phyloP scores from a whole-genome alignment of 2,888 invertebrate species.

The Enoplolaimus lenunculus region DNA sequence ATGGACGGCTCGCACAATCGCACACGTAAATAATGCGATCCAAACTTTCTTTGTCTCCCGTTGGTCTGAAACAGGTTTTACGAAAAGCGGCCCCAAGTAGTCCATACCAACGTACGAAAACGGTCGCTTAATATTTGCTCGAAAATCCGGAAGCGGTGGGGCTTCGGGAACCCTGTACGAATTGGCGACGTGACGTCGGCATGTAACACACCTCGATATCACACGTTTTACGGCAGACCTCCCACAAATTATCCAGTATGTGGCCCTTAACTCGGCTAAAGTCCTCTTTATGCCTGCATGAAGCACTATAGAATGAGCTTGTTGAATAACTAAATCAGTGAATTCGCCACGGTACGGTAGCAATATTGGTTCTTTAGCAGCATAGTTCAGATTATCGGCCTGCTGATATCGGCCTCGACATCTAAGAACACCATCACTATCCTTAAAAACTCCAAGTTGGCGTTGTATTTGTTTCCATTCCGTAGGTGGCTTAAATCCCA shows the following conservation, averaged over 20 bases:
- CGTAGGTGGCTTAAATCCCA: neutral
- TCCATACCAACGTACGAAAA: neutral
- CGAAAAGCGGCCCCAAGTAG: neutral
- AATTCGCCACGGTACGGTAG: neutral
- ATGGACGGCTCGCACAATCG: neutral
- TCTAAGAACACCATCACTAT: neutral
- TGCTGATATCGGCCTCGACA: neutral
- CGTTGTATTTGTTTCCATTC: neutral
- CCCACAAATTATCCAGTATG: neutral
- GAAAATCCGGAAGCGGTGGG: neutral
- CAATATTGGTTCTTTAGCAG: neutral
- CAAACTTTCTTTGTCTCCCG: neutral
- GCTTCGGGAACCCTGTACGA: neutral
- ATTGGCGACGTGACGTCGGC: neutral
- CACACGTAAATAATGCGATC: neutral
- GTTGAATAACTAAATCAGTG: neutral
- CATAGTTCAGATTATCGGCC: neutral
- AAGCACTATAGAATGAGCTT: neutral
- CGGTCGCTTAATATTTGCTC: neutral
- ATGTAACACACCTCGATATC: neutral
- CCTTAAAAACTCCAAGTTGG: neutral
- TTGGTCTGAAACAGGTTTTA: neutral
- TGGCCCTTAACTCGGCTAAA: neutral
- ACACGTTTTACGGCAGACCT: neutral
- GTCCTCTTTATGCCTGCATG: neutral